Evolutionary conservation across 2,797 vertebrate genomes (phyloP).

Genomic region (Muscicapa striata): DNA sequence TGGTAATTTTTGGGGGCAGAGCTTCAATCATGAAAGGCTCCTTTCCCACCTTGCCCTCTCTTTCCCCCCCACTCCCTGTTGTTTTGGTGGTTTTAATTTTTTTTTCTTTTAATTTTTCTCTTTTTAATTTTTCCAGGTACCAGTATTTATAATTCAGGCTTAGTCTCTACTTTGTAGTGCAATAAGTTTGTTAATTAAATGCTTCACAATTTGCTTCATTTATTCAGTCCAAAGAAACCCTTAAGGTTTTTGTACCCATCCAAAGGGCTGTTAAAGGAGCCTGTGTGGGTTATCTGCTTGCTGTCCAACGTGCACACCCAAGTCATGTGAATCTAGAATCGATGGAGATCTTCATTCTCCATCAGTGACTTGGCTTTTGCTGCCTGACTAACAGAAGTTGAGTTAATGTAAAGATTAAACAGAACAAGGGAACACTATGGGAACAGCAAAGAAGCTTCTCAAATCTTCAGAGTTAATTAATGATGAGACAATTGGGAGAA

Average conservation of each 20-base stretch:
- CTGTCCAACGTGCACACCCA: neutral
- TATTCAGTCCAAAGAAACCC: neutral
- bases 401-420: neutral
- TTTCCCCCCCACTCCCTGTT: neutral
- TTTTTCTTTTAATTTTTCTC: neutral
- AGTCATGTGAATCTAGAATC: neutral
- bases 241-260: neutral
- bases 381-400: neutral
- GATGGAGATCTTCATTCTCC: neutral
- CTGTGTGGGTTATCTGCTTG: neutral
- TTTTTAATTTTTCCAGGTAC: accelerated
- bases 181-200: neutral
- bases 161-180: neutral
- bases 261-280: neutral
- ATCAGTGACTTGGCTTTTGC: neutral
- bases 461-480: neutral
- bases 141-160: neutral
- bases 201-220: neutral
- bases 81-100: no score
- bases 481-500: neutral
- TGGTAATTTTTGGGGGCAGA: accelerated
- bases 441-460: neutral
- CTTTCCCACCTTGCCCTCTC: neutral
- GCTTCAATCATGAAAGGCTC: neutral
- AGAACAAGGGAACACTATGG: neutral